Evolutionary conservation across 2,888 invertebrate species (phyloP).

Genomic region (Argynnis bischoffii): DNA sequence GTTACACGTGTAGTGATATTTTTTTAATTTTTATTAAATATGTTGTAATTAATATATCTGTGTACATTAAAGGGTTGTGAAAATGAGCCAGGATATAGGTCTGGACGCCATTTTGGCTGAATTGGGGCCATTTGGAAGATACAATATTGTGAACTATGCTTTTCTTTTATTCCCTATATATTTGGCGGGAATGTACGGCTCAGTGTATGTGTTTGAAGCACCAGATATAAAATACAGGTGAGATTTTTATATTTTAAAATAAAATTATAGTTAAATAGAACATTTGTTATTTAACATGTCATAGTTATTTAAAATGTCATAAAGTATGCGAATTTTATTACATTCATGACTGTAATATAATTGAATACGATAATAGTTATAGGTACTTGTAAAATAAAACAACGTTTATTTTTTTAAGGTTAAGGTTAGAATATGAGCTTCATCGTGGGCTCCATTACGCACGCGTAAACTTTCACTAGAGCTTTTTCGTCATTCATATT

Average conservation of each 20-base stretch:
- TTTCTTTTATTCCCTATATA: conserved; percentile 68
- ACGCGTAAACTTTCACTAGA: too few relatives aligned
- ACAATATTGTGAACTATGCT: conserved; percentile 70
- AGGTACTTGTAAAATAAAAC: too few relatives aligned
- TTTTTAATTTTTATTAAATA: conserved; percentile 18
- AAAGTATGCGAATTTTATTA: too few relatives aligned
- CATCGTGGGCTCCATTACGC: too few relatives aligned
- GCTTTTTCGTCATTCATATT: too few relatives aligned
- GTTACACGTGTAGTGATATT: conserved; percentile 15
- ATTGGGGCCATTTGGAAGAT: conserved; percentile 71
- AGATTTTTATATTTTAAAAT: conserved; percentile 34
- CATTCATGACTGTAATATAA: too few relatives aligned
- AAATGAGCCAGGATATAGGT: conserved; percentile 57
- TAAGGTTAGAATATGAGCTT: too few relatives aligned
- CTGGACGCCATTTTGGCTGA: conserved; percentile 64
- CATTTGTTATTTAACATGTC: too few relatives aligned
- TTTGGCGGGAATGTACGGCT: conserved; percentile 74
- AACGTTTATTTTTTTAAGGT: too few relatives aligned
- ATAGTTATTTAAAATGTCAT: too few relatives aligned
- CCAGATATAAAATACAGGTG: conserved; percentile 68
- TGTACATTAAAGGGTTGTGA: conserved; percentile 24
- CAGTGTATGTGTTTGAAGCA: conserved; percentile 73
- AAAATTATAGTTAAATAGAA: too few relatives aligned
- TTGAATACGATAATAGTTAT: too few relatives aligned
- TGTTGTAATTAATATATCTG: conserved; percentile 41